These are phyloP conservation scores for Lipotes vexillifer DNA, from an alignment of 2,113 vertebrate species.

Conservation along the genomic window DNA sequence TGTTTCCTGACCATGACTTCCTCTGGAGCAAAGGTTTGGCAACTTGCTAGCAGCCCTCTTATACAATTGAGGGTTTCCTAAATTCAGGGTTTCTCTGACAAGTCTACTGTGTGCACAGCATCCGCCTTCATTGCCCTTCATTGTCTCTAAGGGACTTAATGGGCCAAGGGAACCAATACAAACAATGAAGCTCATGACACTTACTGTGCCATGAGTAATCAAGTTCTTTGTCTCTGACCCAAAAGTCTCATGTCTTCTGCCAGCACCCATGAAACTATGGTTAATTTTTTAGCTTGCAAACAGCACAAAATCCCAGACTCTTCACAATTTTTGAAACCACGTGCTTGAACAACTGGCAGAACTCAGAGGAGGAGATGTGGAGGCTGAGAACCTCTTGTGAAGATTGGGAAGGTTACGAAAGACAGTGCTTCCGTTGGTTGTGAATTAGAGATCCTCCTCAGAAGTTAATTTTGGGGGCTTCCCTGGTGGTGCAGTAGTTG, in stretches of 20 bases:
- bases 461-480: neutral
- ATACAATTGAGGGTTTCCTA: neutral
- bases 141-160: neutral
- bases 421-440: neutral
- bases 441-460: neutral
- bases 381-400: neutral
- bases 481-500: no score
- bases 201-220: neutral
- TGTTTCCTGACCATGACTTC: neutral
- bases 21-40: neutral
- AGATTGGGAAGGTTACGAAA: neutral
- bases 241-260: neutral
- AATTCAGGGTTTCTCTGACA: neutral
- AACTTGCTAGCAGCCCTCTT: neutral
- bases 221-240: neutral
- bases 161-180: neutral
- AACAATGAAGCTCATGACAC: neutral
- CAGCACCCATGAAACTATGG: neutral
- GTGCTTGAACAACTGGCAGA: neutral
- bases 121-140: neutral
- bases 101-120: neutral
- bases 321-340: neutral
- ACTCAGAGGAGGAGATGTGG: neutral
- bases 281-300: neutral
- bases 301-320: neutral